These are phyloP conservation scores for Brachionus asplanchnoidis DNA, from an alignment of 1,140 invertebrate species.

Conservation along the genomic window DNA sequence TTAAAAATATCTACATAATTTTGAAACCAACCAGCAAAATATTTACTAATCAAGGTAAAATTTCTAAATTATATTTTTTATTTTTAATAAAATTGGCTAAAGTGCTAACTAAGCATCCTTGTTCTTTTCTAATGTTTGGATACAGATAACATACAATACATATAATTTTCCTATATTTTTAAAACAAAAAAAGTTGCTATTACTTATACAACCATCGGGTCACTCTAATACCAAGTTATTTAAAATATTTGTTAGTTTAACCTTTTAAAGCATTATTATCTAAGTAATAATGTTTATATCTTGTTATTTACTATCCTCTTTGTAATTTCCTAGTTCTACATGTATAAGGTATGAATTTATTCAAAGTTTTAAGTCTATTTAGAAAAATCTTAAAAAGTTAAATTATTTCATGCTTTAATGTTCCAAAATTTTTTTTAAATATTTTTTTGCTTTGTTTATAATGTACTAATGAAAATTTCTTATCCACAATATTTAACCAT, in stretches of 20 bases:
- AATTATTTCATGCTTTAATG: neutral
- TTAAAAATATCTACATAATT: neutral
- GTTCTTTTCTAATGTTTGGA: neutral
- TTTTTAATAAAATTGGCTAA: neutral
- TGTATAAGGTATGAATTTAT: neutral
- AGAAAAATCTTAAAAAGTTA: neutral
- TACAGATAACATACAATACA: neutral
- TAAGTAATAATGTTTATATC: neutral
- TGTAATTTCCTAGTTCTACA: neutral
- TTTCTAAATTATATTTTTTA: neutral
- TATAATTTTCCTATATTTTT: neutral
- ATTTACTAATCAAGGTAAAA: neutral
- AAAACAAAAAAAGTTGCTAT: neutral
- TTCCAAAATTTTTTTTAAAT: neutral
- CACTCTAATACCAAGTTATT: neutral
- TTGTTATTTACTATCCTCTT: neutral
- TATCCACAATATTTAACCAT: neutral
- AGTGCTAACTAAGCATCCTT: neutral
- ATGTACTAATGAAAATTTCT: neutral
- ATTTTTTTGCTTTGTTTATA: neutral
- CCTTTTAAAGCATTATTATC: neutral
- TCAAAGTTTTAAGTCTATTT: neutral
- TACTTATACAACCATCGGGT: neutral
- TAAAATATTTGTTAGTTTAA: conserved; percentile 1
- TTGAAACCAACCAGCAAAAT: neutral